A percentile compares a stretch with the other conserved stretches of the same genome.
Evolutionary conservation across 2,113 vertebrate species (phyloP).

Genomic region (Sturnus vulgaris): DNA sequence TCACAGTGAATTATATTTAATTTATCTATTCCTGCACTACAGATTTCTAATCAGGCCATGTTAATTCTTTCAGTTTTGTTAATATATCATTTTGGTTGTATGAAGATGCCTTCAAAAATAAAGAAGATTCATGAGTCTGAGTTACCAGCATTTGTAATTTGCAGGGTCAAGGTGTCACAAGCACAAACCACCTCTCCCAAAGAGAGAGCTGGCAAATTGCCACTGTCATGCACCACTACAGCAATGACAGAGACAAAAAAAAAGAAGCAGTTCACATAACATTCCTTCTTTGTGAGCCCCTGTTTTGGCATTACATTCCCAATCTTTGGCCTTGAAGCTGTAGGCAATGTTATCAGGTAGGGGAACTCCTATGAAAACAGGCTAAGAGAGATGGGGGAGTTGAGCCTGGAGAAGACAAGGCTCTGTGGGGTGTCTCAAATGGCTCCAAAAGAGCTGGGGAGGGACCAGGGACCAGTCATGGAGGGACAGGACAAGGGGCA

Average conservation of each 20-base stretch:
- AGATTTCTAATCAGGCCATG: not conserved
- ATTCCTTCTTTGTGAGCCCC: not conserved
- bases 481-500: not conserved
- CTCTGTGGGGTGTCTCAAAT: not conserved
- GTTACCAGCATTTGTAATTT: not conserved
- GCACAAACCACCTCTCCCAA: not conserved
- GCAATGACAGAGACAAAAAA: not conserved
- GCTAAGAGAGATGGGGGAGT: not conserved
- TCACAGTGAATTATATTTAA: not conserved
- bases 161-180: not conserved
- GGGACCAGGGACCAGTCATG: not conserved
- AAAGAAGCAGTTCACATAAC: not conserved
- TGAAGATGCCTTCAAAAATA: not conserved
- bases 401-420: not conserved
- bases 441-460: not conserved
- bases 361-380: not conserved
- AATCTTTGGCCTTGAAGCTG: not conserved
- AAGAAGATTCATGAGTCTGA: not conserved
- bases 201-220: not conserved
- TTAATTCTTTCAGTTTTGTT: not conserved
- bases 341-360: too few species aligned
- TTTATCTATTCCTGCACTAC: not conserved
- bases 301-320: not conserved
- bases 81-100: not conserved
- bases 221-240: not conserved